Base-by-base conservation (phyloP, 1,140 invertebrate genomes). In the Halesus radiatus region DNA sequence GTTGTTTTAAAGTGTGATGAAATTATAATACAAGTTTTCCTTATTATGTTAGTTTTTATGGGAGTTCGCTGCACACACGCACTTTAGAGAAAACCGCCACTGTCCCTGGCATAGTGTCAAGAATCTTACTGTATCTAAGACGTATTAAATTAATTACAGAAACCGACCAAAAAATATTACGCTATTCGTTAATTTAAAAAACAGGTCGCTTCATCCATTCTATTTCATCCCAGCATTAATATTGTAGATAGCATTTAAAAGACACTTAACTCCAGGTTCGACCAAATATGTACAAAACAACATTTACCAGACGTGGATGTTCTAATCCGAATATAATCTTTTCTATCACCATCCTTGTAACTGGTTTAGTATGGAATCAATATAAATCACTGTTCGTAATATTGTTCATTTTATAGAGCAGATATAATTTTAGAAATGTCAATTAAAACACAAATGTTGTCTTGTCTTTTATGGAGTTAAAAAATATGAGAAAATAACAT, bases 211-310 rank as follows among this genome's bases (percentile, higher is more conserved):
- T 56, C 18, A 7, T 26, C n/a, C 23, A 50, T 37, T 37, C 32
- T 68, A 32, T 45, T 45, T 68, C 5, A 68, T 45, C 29, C 26
- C 16, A 5, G 29, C n/a, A 45, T 68, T 68, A 15, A 60, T 20
- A n/a, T 23, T 23, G 23, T 20, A 23, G n/a, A 56, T 56, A 18
- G 26, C 58, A 60, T 10, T n/a, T 2, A 60, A 23, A 23, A 23
- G 26, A 45, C 29, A 32, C 64, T 68, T 37, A 16, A 68, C 22
- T 68, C 37, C 18, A 64, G 23, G 29, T 68, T 32, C 32, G 4
- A 50, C 64, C 64, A 68, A 68, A 68, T 68, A 68, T 68, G 64
- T 68, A n/a, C 64, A 32, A 68, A 45, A 68, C 64, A 26, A 68
- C 64, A 32, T 68, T 32, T 45, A 68, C 26, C 29, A 18, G 64